Conservation (phyloP, 2,113 vertebrate species). For the Anolis sagrei region DNA sequence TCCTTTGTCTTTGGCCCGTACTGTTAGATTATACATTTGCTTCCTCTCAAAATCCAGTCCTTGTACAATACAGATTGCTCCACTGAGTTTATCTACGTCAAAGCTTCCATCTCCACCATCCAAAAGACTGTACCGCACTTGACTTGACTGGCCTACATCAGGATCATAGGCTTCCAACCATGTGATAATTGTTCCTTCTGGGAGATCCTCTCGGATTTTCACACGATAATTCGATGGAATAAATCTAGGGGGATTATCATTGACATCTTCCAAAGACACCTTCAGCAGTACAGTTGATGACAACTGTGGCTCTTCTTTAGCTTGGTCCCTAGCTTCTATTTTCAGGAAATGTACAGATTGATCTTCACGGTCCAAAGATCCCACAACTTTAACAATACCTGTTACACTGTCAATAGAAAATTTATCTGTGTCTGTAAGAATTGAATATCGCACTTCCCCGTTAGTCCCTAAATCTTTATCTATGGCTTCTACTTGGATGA, state of each 20-base stretch:
- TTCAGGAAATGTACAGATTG: slow-evolving; percentile 83
- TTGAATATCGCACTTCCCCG: slow-evolving; percentile 86
- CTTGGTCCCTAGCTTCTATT: slow-evolving; percentile 89
- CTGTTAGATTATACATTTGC: slow-evolving; percentile 91
- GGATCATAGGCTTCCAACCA: slow-evolving; percentile 95
- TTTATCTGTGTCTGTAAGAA: slow-evolving; percentile 90
- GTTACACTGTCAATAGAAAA: slow-evolving; percentile 86
- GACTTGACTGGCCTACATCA: slow-evolving; percentile 90
- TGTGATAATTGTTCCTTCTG: slow-evolving; percentile 89
- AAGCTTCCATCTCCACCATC: slow-evolving; percentile 90
- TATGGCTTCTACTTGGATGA: slow-evolving; percentile 92
- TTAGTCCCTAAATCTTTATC: slow-evolving; percentile 90
- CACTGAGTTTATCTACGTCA: slow-evolving; percentile 95
- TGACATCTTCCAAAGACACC: slow-evolving; percentile 91
- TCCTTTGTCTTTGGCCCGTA: slow-evolving; percentile 94
- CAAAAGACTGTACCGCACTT: slow-evolving; percentile 91
- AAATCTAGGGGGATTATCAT: slow-evolving; percentile 94
- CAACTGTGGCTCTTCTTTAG: slow-evolving; percentile 83
- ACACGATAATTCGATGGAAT: slow-evolving; percentile 91
- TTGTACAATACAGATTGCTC: slow-evolving; percentile 88
- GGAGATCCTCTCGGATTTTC: slow-evolving; percentile 94
- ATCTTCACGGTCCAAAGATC: slow-evolving; percentile 85
- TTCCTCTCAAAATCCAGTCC: slow-evolving; percentile 93
- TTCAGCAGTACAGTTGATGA: slow-evolving; percentile 88
- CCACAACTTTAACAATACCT: slow-evolving; percentile 85